phyloP scores from a whole-genome alignment of 2,797 vertebrate genomes.

The Leptodactylus fallax region DNA sequence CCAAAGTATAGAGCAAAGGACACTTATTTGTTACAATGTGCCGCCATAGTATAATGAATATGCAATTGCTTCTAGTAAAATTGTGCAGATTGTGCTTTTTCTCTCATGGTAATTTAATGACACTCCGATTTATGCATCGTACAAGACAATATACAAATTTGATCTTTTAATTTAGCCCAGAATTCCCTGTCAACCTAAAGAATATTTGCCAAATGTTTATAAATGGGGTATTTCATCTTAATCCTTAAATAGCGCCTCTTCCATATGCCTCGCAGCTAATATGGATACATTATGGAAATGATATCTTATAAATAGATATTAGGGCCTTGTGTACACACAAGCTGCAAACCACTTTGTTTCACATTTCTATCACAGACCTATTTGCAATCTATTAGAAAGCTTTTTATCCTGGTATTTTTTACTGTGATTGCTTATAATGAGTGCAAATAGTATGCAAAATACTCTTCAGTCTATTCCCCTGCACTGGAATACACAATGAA shows the following conservation, averaged over 20 bases:
- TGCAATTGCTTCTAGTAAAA: constrained; percentile 69
- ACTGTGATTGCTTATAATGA: constrained; percentile 25
- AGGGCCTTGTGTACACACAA: constrained; percentile 22
- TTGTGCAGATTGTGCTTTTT: constrained; percentile 71
- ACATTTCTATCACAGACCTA: constrained; percentile 32
- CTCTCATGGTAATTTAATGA: constrained; percentile 74
- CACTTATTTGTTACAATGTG: constrained; percentile 66
- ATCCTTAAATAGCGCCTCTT: constrained; percentile 51
- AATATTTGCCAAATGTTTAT: constrained; percentile 73
- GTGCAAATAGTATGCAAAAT: background rate
- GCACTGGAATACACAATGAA: background rate
- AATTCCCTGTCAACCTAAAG: constrained; percentile 71
- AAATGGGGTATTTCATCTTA: constrained; percentile 67
- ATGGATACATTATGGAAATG: constrained; percentile 58
- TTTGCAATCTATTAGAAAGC: constrained; percentile 44
- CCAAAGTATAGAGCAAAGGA: background rate
- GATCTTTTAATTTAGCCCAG: constrained; percentile 71
- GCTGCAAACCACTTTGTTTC: constrained; percentile 51
- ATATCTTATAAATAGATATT: constrained; percentile 45
- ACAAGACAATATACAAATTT: constrained; percentile 65
- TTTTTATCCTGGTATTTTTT: constrained; percentile 34
- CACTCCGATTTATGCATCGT: constrained; percentile 71
- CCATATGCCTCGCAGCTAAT: constrained; percentile 42
- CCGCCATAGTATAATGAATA: constrained; percentile 67
- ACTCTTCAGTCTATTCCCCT: no score